phyloP scores from a whole-genome alignment of 2,113 vertebrate genomes.

The Pterophyllum scalare region DNA sequence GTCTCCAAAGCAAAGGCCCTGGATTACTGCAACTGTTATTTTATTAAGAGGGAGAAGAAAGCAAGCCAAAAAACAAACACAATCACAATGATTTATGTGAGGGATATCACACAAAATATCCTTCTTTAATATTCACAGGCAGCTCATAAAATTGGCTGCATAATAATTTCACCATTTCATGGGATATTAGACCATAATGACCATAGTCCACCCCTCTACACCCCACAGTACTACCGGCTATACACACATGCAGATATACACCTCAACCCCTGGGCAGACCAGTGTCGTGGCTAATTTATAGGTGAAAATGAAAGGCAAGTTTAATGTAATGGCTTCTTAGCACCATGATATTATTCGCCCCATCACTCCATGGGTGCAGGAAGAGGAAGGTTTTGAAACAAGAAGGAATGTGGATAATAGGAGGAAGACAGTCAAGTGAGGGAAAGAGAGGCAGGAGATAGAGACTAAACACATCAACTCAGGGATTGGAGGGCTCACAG shows the following conservation, averaged over 20 bases:
- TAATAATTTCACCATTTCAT: conserved; percentile 99
- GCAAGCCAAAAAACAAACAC: conserved; percentile 69
- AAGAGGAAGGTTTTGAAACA: conserved; percentile 59
- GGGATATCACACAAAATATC: conserved; percentile 66
- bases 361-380: conserved; percentile 64
- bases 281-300: conserved; percentile 88
- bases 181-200: conserved; percentile 99
- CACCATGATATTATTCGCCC: conserved; percentile 83
- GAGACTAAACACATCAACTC: conserved; percentile 54
- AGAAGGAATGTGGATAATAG: conserved; percentile 43
- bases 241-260: conserved; percentile 68
- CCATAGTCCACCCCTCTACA: conserved; percentile 88
- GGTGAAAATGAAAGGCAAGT: conserved; percentile 89
- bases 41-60: conserved; percentile 50
- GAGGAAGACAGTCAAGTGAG: conserved; percentile 33
- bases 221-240: conserved; percentile 66
- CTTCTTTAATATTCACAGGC: conserved; percentile 87
- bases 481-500: conserved; percentile 60
- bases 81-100: conserved; percentile 66
- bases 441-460: conserved; percentile 4
- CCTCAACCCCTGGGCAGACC: conserved; percentile 67
- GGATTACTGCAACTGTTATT: conserved; percentile 15
- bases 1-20: background rate
- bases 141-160: conserved; percentile 90
- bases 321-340: conserved; percentile 93